phyloP scores from a whole-genome alignment of 2,797 vertebrate species.

The Acanthurus tractus region DNA sequence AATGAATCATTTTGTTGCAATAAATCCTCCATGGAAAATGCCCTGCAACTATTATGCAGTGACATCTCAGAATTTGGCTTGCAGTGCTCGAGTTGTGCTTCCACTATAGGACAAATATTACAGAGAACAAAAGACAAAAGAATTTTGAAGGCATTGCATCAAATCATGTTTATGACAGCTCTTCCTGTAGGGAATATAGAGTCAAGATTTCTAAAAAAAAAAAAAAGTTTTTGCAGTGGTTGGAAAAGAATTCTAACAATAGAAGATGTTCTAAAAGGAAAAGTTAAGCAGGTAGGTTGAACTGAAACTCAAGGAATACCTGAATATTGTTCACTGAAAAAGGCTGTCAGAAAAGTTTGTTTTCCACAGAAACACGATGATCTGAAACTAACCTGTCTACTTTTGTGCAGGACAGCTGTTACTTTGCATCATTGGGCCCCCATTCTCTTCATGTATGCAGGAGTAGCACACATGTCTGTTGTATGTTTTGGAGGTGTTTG shows the following conservation, averaged over 20 bases:
- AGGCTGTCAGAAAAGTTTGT: not conserved
- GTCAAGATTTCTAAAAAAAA: not conserved
- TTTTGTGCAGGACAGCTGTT: not conserved
- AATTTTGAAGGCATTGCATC: not conserved
- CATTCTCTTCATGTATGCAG: not conserved
- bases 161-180: not conserved
- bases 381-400: not conserved
- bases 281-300: not conserved
- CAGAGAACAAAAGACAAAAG: conserved; percentile 7
- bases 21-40: not conserved
- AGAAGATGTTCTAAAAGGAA: not conserved
- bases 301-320: not conserved
- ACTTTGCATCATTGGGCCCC: not conserved
- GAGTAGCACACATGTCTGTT: not conserved
- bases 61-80: conserved; percentile 1
- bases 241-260: not conserved
- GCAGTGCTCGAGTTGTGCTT: not conserved
- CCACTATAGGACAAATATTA: not conserved
- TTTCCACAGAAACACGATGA: too few relatives aligned
- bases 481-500: conserved; percentile 22
- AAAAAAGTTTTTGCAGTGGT: not conserved
- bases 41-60: not conserved
- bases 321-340: too few relatives aligned
- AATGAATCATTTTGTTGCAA: conserved; percentile 23
- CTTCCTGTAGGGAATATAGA: not conserved